A percentile compares a stretch with the other conserved stretches of the same genome.
phyloP scores from a whole-genome alignment of 2,113 vertebrate species.

The Podocnemis expansa region DNA sequence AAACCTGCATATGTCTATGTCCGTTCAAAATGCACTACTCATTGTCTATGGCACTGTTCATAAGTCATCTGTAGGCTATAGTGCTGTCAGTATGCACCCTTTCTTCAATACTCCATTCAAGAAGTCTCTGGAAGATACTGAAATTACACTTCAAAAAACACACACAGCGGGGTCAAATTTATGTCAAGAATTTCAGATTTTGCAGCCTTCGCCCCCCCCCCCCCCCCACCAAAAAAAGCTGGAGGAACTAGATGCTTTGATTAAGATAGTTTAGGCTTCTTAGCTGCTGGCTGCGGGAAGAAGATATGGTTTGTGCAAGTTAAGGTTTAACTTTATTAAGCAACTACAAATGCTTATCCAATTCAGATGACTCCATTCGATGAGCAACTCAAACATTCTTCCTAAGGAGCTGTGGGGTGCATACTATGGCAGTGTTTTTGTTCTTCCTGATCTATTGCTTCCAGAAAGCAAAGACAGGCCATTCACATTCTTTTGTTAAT shows the following conservation, averaged over 20 bases:
- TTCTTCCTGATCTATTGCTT: background rate
- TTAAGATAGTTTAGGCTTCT: background rate
- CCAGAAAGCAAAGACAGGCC: background rate
- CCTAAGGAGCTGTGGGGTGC: background rate
- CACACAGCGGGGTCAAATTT: background rate
- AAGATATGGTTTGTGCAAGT: background rate
- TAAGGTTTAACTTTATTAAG: background rate
- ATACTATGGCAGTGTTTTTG: background rate
- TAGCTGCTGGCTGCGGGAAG: background rate
- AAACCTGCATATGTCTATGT: background rate
- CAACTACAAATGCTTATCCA: background rate
- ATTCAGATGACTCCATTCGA: background rate
- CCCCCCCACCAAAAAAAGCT: too few species aligned
- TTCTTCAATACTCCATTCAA: background rate
- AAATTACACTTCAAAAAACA: background rate
- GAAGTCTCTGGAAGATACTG: background rate
- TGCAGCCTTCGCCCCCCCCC: background rate
- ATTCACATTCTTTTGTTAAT: background rate
- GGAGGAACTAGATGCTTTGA: background rate
- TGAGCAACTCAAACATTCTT: background rate
- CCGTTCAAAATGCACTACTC: background rate
- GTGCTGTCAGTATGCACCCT: background rate
- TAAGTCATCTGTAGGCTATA: too few species aligned
- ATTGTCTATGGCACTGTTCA: background rate
- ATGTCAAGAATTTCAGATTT: background rate